phyloP scores from a whole-genome alignment of 2,888 invertebrate species.

The Dasysyrphus albostriatus region DNA sequence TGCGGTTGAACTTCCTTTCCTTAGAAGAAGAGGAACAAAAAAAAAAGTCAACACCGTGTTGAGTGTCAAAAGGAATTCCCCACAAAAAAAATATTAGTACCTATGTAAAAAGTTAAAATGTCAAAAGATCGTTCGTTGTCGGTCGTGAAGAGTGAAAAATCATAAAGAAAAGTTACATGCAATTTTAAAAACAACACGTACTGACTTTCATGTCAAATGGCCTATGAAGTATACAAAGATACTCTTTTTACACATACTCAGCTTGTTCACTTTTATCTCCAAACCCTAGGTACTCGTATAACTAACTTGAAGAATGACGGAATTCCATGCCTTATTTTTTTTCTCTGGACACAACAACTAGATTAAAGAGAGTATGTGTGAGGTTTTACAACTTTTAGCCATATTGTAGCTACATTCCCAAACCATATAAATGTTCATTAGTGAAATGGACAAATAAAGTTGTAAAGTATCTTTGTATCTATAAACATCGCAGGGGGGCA shows the following conservation, averaged over 20 bases:
- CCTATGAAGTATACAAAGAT: conserved; percentile 24
- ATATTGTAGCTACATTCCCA: not conserved
- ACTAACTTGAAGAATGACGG: conserved; percentile 39
- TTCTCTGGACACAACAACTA: conserved; percentile 12
- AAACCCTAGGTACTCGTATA: not conserved
- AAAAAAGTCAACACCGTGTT: conserved; percentile 18
- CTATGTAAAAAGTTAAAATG: conserved; percentile 59
- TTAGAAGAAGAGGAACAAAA: not conserved
- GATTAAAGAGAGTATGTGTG: conserved; percentile 3
- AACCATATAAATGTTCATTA: conserved; percentile 61
- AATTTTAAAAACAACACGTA: conserved; percentile 45
- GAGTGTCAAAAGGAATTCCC: conserved; percentile 50
- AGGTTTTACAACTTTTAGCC: conserved; percentile 18
- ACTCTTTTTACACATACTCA: conserved; percentile 36
- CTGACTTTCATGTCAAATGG: conserved; percentile 49
- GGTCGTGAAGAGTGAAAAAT: conserved; percentile 9
- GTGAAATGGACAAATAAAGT: conserved; percentile 71
- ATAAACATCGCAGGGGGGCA: not conserved
- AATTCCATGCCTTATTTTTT: conserved; percentile 58
- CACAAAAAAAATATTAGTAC: not conserved
- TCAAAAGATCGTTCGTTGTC: conserved; percentile 65
- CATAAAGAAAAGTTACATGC: conserved; percentile 41
- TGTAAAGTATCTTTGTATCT: conserved; percentile 64
- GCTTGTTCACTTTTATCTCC: conserved; percentile 15
- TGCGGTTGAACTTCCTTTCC: conserved; percentile 65